Base-by-base conservation (phyloP, 2,113 vertebrate genomes). In the Lycocorax pyrrhopterus region DNA sequence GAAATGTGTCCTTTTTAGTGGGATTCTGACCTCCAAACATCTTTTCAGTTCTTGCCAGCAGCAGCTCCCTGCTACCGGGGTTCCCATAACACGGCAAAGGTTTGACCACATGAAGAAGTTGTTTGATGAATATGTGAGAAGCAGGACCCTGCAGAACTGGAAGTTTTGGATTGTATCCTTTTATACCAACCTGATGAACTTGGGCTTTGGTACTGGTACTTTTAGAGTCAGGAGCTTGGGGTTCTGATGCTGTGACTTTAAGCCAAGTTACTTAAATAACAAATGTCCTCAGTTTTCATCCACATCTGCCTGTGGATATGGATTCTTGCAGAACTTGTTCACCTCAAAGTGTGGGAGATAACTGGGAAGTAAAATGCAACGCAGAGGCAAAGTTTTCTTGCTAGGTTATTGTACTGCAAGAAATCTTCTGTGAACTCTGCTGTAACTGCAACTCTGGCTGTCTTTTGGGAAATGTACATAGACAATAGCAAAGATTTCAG, bases 111-210 rank as follows among this genome's bases (percentile, higher is more conserved):
- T 99, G 98, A 98, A 94, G 82, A 98, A 93, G 56, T 98, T 98
- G 98, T 99, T 99, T 90, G 98, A 99, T 13, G 99, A 99, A 18
- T 99, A 99, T 1, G 98, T 99, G 71, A 99, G 97, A 87, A 99
- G 63, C 94, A 98, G 99, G 92, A 99, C 98, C 29, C 97, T 99
- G 72, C 99, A 99, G 96, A 99, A 99, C 97, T 99, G 99, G 99
- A 99, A 99, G 97, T 99, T 99, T 97, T 99, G 99, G 99, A 98
- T 99, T 63, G 99, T 99, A 99, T 99, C 99, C 98, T 99, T 98
- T 74, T 29, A 13, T 44, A 29, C 59, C 33, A 43, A 27, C 55
- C 72, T 67, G 29, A 18, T 69, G 27, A 53, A 55, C 52, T 7
- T 77, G 17, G 68, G 30, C 15, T 85, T 93, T 75, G 44, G 27